Conservation (phyloP, 2,888 invertebrate species). For the Stegana nigrithorax region DNA sequence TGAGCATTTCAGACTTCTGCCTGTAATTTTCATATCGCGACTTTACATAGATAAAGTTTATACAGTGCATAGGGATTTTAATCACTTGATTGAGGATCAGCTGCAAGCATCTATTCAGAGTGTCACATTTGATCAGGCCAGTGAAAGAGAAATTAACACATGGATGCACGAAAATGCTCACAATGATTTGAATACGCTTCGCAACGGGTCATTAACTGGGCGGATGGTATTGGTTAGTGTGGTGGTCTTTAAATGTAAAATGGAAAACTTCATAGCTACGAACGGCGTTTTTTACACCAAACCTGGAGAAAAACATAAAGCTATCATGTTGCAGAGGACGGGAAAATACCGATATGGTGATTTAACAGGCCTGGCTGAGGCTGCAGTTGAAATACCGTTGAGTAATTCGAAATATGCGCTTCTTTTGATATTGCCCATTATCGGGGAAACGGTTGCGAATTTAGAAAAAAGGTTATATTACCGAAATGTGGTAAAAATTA, state of each 20-base stretch:
- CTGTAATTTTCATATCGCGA: background rate
- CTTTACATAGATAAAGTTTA: background rate
- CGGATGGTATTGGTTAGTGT: background rate
- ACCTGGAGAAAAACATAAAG: background rate
- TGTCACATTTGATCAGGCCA: background rate
- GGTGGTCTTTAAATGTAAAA: background rate
- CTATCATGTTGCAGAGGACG: background rate
- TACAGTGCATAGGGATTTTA: background rate
- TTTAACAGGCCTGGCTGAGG: background rate
- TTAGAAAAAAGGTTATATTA: background rate
- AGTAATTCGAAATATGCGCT: background rate
- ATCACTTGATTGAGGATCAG: background rate
- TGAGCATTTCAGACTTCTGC: background rate
- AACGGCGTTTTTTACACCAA: background rate
- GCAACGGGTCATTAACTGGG: background rate
- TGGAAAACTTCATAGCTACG: background rate
- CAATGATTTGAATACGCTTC: background rate
- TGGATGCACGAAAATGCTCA: background rate
- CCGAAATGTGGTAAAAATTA: background rate
- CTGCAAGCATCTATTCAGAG: background rate
- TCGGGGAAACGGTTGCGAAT: background rate
- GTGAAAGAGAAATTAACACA: background rate
- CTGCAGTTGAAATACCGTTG: background rate
- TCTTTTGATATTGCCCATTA: background rate
- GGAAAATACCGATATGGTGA: background rate